Evolutionary conservation across 1,140 invertebrate species (phyloP), one percentile per base, ranked within the genome.

Genomic region (Listronotus oregonensis): DNA sequence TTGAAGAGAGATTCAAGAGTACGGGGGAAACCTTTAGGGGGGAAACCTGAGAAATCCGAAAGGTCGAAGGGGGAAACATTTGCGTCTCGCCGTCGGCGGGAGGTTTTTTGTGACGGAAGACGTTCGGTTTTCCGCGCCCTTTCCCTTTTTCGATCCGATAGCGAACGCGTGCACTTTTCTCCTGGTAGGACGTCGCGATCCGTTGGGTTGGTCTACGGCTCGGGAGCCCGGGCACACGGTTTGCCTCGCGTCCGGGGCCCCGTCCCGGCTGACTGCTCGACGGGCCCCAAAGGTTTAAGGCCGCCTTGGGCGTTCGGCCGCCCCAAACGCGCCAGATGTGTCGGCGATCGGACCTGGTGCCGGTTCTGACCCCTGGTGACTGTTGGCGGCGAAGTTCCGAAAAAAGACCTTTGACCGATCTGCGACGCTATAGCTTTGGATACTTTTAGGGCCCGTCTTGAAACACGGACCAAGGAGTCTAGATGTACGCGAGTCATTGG

Each of bases 391-490:
- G n/a, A n/a, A 47, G 46, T 39, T 39, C 50, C 81, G 81, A 80
- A 80, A 82, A 78, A 80, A 79, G 77, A 80, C 82, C 79, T 84
- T 85, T 82, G 84, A 84, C 83, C 83, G n/a, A n/a, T n/a, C n/a
- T n/a, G n/a, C n/a, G n/a, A n/a, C n/a, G n/a, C n/a, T n/a, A n/a
- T n/a, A n/a, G n/a, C n/a, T n/a, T n/a, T n/a, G n/a, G n/a, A n/a
- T n/a, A n/a, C n/a, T n/a, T n/a, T n/a, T n/a, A n/a, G 85, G 87
- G 12, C 90, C 90, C 90, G 90, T 93, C 91, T 93, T 92, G 90
- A 92, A 93, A 92, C 90, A 92, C 90, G 89, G 90, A 92, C 90
- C 90, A 93, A 92, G 90, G 89, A 92, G 90, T 92, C 86, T 89
- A 90, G 84, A 86, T 87, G 84, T 88, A 81, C 84, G 90, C 90